Base-by-base conservation (phyloP, 2,888 invertebrate species). In the Platyscelio sp. region DNA sequence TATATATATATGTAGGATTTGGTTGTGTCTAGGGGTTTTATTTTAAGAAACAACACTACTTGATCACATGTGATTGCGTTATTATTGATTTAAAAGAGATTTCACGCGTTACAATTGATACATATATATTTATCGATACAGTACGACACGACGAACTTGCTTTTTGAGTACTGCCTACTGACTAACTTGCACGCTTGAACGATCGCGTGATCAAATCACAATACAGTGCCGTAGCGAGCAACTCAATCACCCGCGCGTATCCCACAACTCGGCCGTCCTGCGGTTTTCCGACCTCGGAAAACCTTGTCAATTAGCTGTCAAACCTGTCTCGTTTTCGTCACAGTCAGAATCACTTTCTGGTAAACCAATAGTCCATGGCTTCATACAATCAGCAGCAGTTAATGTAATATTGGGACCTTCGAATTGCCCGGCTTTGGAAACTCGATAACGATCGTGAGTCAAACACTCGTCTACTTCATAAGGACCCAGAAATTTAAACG, bases 1-100 rank as follows among this genome's bases (percentile, higher is more conserved):
- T n/a, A n/a, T n/a, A n/a, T n/a, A n/a, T n/a, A n/a, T n/a, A n/a
- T 56, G 43, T 75, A 6, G 49, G 15, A 58, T 58, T 58, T 58
- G 40, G 40, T 11, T 40, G n/a, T 15, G 40, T 40, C 11, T 13
- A 40, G 40, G 15, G 40, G 40, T 40, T 40, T 40, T 40, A 15
- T 40, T 40, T 29, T 18, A 60, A 18, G 15, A 40, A 40, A 40
- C 3, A 40, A 40, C 40, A 13, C 40, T 13, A 40, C 15, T 40
- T 40, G 5, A 5, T 40, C 40, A 40, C 7, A 40, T 13, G 15
- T 6, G 15, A 15, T 40, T 40, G 40, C 40, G 40, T 40, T 40
- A 40, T 27, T 40, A 15, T 40, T 40, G 15, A 13, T 13, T 40
- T 7, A 13, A 3, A 40, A 33, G 5, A 9, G 6, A 9, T 40